A percentile compares a stretch with the other conserved stretches of the same genome.
phyloP scores from a whole-genome alignment of 2,888 invertebrate species.

The Macrosoma leucophasiata region DNA sequence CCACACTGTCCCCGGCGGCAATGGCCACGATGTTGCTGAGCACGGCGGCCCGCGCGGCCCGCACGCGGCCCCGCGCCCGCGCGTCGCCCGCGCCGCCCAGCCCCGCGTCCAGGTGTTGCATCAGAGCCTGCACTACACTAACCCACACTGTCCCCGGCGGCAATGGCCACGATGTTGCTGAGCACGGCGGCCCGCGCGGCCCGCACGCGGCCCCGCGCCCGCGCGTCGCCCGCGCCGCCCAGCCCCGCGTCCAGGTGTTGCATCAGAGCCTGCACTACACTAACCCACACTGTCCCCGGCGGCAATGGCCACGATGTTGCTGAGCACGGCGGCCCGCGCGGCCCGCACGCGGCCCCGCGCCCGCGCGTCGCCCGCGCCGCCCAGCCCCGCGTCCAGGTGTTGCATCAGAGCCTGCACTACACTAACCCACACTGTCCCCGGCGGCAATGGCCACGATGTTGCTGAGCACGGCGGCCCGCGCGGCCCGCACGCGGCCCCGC shows the following conservation, averaged over 20 bases:
- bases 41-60: constrained; percentile 96
- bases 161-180: constrained; percentile 96
- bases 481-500: constrained; percentile 86
- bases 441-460: constrained; percentile 98
- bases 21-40: constrained; percentile 97
- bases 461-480: constrained; percentile 94
- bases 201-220: constrained; percentile 79
- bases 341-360: constrained; percentile 83
- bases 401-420: constrained; percentile 98
- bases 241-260: constrained; percentile 86
- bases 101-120: constrained; percentile 88
- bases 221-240: constrained; percentile 59
- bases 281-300: constrained; percentile 95
- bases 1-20: constrained; percentile 95
- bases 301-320: constrained; percentile 97
- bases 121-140: constrained; percentile 97
- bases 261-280: constrained; percentile 98
- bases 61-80: constrained; percentile 76
- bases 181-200: constrained; percentile 96
- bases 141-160: constrained; percentile 95
- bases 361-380: constrained; percentile 58
- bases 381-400: constrained; percentile 84
- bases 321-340: constrained; percentile 95
- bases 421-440: constrained; percentile 93
- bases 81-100: constrained; percentile 71